Conservation (phyloP, 2,888 invertebrate genomes). For the Hypselothyrea guttata region DNA sequence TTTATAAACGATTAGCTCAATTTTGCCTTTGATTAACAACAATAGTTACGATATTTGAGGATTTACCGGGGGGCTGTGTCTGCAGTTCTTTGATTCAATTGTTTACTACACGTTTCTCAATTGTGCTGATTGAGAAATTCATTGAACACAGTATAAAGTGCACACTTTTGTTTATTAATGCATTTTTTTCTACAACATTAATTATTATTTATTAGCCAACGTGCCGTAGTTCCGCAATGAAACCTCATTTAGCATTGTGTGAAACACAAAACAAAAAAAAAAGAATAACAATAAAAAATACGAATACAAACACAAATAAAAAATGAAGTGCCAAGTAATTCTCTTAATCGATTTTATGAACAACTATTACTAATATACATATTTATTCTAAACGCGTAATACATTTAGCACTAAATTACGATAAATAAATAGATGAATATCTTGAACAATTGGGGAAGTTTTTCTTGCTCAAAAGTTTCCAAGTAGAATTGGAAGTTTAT, state of each 20-base stretch:
- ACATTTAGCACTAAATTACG: background rate
- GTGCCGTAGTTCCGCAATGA: constrained; percentile 57
- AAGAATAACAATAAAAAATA: too few species aligned
- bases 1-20: constrained; percentile 50
- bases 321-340: constrained; percentile 46
- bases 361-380: constrained; percentile 9
- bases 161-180: constrained; percentile 50
- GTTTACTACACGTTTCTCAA: constrained; percentile 57
- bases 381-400: constrained; percentile 7
- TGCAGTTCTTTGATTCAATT: constrained; percentile 32
- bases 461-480: background rate
- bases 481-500: background rate
- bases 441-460: background rate
- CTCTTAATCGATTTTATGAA: constrained; percentile 47
- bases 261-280: background rate
- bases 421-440: background rate
- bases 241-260: constrained; percentile 22
- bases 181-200: constrained; percentile 57
- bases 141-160: constrained; percentile 49
- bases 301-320: too few species aligned
- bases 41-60: constrained; percentile 34
- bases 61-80: constrained; percentile 29
- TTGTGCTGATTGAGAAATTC: constrained; percentile 29
- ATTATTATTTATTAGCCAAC: constrained; percentile 66
- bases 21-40: background rate